Evolutionary conservation across 1,140 invertebrate genomes (phyloP), one percentile per base, ranked within the genome.

Genomic region (Brachionus calyciflorus): DNA sequence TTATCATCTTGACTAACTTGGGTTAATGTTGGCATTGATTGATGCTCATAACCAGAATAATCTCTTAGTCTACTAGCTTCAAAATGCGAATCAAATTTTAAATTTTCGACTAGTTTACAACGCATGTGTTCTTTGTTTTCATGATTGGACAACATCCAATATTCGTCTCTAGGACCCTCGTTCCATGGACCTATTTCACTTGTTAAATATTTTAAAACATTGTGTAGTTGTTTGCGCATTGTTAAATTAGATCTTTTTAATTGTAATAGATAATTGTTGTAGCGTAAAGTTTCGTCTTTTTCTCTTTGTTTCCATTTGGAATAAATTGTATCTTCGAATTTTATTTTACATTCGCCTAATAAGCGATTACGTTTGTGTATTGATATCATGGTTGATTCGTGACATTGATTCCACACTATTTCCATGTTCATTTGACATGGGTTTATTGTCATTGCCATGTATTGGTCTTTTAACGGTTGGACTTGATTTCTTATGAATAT

Each of bases 91-190:
- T 88, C 88, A 85, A 84, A 89, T 77, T 83, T 85, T 79, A 84
- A 82, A 77, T 87, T 88, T 0, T 86, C 88, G 49, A 87, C 84
- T 57, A 90, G 80, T 79, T 89, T 90, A 1, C 89, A 84, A 19
- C 89, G 84, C 89, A 90, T 90, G 40, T 89, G 83, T 1, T 86
- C 86, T 44, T 87, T 87, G 80, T 89, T 90, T 79, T 90, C 89
- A 78, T 89, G 87, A 44, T 86, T 86, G 2, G 89, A 89, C 4
- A 90, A 81, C 78, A 88, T 89, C 89, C 84, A 85, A 70, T 84
- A 80, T 10, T 44, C 17, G 46, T 75, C 48, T 21, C 46, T 51
- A 24, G 10, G 9, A 1, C 37, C 26, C 40, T 60, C 65, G 10
- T 55, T 77, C 60, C 73, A 68, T 17, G 76, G 28, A 26, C 65